Conservation (phyloP, 2,797 vertebrate species). For the Rachycentron canadum region DNA sequence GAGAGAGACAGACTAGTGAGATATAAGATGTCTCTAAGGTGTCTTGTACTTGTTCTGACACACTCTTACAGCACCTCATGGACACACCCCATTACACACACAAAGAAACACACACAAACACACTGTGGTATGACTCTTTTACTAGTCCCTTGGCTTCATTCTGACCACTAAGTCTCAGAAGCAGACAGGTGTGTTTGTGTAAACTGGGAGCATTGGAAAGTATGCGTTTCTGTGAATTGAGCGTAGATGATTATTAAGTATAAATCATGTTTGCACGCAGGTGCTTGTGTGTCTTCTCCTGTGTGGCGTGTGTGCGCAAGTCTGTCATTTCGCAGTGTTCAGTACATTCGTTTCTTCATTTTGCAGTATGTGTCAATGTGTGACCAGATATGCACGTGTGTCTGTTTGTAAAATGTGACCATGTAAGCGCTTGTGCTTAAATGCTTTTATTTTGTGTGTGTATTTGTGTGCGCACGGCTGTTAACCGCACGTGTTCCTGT, state of each 20-base stretch:
- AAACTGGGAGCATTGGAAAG: not conserved
- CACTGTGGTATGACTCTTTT: conserved; percentile 26
- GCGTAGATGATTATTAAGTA: not conserved
- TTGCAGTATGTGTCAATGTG: not conserved
- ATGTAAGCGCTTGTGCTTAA: conserved; percentile 2
- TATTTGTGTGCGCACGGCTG: conserved; percentile 38
- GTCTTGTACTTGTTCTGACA: conserved; percentile 62
- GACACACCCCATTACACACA: conserved; percentile 62
- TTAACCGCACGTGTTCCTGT: conserved; percentile 71
- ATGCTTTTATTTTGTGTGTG: conserved; percentile 32
- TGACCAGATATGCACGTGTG: not conserved
- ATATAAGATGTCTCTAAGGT: conserved; percentile 46
- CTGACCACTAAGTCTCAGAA: conserved; percentile 26
- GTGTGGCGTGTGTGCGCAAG: not conserved
- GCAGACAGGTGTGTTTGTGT: conserved; percentile 20
- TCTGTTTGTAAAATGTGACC: conserved; percentile 11
- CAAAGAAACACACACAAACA: conserved; percentile 42
- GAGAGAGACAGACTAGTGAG: conserved; percentile 19
- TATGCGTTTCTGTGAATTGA: not conserved
- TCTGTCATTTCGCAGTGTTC: not conserved
- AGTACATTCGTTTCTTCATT: not conserved
- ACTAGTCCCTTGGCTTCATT: conserved; percentile 25
- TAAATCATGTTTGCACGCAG: not conserved
- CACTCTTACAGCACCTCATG: conserved; percentile 40
- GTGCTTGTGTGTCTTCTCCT: not conserved